A percentile compares a stretch with the other conserved stretches of the same genome.
Evolutionary conservation across 2,113 vertebrate genomes (phyloP).

Genomic region (Hystrix brachyura): DNA sequence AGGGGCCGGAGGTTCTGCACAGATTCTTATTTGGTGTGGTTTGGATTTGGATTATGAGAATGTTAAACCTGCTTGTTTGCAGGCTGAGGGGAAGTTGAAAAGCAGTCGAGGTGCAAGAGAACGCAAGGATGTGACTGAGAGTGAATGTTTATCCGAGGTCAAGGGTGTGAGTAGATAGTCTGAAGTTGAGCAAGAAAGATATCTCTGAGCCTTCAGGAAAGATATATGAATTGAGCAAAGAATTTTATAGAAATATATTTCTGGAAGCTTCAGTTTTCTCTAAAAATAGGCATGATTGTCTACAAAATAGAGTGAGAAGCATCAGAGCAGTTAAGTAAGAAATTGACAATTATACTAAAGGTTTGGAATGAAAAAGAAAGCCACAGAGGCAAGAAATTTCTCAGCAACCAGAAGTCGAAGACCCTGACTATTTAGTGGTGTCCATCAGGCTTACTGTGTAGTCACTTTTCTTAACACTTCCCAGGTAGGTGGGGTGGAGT

Average conservation of each 20-base stretch:
- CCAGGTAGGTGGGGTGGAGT: background rate
- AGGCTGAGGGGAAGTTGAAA: background rate
- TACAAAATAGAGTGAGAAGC: background rate
- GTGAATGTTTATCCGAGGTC: background rate
- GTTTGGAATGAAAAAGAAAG: background rate
- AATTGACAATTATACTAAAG: background rate
- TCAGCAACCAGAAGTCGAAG: background rate
- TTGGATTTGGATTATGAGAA: background rate
- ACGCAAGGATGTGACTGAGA: background rate
- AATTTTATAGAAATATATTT: background rate
- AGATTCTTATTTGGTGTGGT: background rate
- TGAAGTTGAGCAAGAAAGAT: background rate
- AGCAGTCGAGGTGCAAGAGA: background rate
- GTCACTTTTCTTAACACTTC: background rate
- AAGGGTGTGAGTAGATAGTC: background rate
- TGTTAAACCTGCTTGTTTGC: background rate
- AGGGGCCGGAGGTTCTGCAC: rapidly evolving
- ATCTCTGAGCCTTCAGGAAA: background rate
- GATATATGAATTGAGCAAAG: background rate
- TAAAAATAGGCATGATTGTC: background rate
- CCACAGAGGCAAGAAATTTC: background rate
- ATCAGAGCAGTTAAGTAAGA: background rate
- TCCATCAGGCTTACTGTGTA: background rate
- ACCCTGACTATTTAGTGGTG: background rate
- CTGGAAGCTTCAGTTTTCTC: background rate